Conservation (phyloP, 30 jellyfish, hydroid and myxozoan species). For the Chrysaora quinquecirrha region DNA sequence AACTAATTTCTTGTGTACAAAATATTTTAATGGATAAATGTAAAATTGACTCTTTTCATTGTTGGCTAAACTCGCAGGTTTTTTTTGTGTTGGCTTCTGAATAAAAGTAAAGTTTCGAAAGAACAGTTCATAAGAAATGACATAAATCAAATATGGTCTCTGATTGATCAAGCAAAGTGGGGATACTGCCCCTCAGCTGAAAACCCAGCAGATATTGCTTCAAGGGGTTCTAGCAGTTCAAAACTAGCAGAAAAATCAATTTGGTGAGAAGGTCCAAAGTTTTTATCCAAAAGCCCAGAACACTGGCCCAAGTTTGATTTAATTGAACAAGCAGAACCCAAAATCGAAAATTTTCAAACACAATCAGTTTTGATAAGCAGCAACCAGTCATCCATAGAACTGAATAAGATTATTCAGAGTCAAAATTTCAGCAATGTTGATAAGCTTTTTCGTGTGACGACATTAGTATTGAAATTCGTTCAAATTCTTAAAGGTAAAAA, state of each 20-base stretch:
- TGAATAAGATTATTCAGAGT: conserved; percentile 8
- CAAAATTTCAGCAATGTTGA: conserved; percentile 30
- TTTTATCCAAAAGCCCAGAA: background rate
- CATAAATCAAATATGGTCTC: background rate
- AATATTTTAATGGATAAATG: background rate
- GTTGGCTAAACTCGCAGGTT: conserved; percentile 46
- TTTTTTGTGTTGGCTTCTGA: conserved; percentile 30
- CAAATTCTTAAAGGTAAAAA: background rate
- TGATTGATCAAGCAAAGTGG: conserved; percentile 13
- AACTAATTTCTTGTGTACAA: background rate
- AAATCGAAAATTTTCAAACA: background rate
- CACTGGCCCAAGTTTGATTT: conserved; percentile 9
- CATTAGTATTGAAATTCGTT: conserved; percentile 18
- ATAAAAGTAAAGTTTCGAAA: background rate
- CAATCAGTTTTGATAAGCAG: background rate
- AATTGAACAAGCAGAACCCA: background rate
- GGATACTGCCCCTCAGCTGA: conserved; percentile 10
- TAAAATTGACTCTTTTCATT: background rate
- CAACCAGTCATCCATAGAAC: background rate
- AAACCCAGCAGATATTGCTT: conserved; percentile 36
- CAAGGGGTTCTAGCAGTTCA: conserved; percentile 14
- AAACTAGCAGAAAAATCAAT: background rate
- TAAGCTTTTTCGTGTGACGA: conserved; percentile 26
- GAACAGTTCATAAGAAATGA: conserved; percentile 11
- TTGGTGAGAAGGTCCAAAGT: conserved; percentile 44